These are phyloP conservation scores for Lanius ludovicianus DNA, from an alignment of 2,113 vertebrate species.

Conservation along the genomic window DNA sequence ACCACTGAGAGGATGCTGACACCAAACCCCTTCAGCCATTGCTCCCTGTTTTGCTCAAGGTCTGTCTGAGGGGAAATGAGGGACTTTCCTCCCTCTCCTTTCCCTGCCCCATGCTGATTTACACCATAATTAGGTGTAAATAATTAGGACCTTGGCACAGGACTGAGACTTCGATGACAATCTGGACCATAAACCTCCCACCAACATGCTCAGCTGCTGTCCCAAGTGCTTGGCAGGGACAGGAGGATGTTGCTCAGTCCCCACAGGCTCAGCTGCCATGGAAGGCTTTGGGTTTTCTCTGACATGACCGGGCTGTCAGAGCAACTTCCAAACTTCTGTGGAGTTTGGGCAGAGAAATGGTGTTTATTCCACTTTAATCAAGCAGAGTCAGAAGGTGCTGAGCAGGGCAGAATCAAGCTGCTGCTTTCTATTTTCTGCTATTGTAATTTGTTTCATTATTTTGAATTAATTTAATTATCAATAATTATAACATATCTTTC, in stretches of 20 bases:
- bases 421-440: neutral
- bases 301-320: accelerated
- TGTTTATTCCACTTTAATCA: neutral
- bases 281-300: neutral
- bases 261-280: neutral
- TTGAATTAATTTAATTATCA: neutral
- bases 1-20: neutral
- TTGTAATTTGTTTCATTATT: neutral
- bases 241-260: neutral
- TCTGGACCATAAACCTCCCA: accelerated
- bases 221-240: neutral
- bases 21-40: neutral
- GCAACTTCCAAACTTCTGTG: accelerated
- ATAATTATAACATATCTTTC: accelerated
- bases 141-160: accelerated
- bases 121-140: neutral
- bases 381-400: neutral
- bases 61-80: neutral
- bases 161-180: neutral
- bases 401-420: neutral
- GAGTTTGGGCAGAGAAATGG: neutral
- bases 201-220: neutral
- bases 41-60: neutral
- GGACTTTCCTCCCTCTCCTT: neutral
- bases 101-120: neutral